These are phyloP conservation scores for Chaetops frenatus DNA, from an alignment of 2,113 vertebrate species.

Conservation along the genomic window DNA sequence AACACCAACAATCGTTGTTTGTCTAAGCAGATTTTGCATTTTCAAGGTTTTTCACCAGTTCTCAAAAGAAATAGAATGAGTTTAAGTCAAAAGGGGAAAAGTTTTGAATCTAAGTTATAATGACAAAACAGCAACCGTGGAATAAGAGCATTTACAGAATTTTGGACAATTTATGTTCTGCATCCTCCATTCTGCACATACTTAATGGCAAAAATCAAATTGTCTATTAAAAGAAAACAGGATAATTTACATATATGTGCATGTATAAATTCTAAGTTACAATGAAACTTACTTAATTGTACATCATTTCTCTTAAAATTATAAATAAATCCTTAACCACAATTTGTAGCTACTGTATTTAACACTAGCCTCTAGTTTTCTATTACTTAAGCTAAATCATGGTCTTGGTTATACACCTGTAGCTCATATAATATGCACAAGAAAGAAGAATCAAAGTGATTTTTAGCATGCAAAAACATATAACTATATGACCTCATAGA, in stretches of 20 bases:
- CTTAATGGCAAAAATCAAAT: neutral
- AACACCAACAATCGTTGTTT: neutral
- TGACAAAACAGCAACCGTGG: neutral
- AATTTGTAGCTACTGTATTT: neutral
- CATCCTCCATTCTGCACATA: accelerated
- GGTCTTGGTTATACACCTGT: neutral
- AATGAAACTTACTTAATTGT: neutral
- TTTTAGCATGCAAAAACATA: neutral
- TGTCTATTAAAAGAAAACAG: neutral
- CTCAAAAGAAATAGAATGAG: neutral
- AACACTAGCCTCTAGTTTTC: neutral
- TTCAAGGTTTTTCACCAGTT: neutral
- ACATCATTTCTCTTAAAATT: neutral
- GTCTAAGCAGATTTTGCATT: neutral
- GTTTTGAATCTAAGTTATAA: neutral
- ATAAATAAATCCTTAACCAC: neutral
- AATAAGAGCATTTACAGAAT: neutral
- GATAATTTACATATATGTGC: neutral
- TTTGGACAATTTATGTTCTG: neutral
- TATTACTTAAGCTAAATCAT: neutral
- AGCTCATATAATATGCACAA: neutral
- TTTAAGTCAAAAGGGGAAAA: neutral
- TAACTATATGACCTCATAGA: neutral
- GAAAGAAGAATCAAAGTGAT: neutral
- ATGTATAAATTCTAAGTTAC: neutral